Conservation (phyloP, 2,797 vertebrate species). For the Notolepis coatsorum region DNA sequence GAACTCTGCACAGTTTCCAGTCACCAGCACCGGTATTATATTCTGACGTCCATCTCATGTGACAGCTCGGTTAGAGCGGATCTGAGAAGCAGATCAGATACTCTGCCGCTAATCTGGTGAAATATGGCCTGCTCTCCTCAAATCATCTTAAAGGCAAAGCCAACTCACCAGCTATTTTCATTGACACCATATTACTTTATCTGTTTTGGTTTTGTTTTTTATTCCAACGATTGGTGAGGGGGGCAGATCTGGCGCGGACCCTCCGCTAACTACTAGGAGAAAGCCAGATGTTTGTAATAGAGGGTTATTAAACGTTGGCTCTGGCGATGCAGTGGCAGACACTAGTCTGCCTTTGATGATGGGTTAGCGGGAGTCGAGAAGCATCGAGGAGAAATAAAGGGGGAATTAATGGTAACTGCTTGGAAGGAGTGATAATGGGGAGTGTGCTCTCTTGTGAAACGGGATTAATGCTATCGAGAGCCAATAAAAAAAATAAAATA, state of each 20-base stretch:
- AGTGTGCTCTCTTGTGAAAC: conserved; percentile 66
- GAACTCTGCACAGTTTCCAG: conserved; percentile 29
- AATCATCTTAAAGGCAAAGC: conserved; percentile 34
- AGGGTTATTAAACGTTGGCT: conserved; percentile 77
- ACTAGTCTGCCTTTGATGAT: conserved; percentile 77
- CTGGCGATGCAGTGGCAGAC: conserved; percentile 63
- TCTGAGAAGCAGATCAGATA: conserved; percentile 36
- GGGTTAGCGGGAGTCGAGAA: conserved; percentile 75
- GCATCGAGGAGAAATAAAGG: conserved; percentile 76
- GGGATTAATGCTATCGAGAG: conserved; percentile 66
- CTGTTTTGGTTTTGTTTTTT: conserved; percentile 62
- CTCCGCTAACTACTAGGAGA: conserved; percentile 38
- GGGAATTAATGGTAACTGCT: conserved; percentile 75
- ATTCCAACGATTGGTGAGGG: conserved; percentile 58
- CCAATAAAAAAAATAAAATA: no score
- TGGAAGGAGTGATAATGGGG: conserved; percentile 63
- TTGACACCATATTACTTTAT: conserved; percentile 51
- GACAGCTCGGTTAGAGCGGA: conserved; percentile 29
- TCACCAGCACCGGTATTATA: conserved; percentile 25
- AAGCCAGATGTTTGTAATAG: conserved; percentile 80
- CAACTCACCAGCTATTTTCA: conserved; percentile 53
- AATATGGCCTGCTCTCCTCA: conserved; percentile 30
- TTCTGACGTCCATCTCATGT: conserved; percentile 45
- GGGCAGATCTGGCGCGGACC: conserved; percentile 58
- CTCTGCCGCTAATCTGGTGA: conserved; percentile 36